Evolutionary conservation across 2,888 invertebrate species (phyloP).

Genomic region (Drosophila mimetica): DNA sequence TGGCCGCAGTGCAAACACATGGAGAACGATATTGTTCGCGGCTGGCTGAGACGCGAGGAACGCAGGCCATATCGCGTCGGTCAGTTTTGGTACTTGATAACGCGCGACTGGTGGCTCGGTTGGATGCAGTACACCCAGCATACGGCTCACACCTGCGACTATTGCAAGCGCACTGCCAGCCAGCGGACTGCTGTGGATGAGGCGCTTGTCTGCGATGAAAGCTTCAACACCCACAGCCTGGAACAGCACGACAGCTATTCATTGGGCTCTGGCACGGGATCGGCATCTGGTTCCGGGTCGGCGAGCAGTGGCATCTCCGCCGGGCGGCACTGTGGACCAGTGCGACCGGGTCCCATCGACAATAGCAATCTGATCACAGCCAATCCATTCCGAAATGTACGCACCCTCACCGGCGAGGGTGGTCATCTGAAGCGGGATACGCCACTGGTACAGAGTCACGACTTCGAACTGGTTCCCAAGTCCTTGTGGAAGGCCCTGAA

Average conservation of each 20-base stretch:
- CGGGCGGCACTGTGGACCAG: slow-evolving; percentile 85
- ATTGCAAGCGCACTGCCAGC: slow-evolving; percentile 83
- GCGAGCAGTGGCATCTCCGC: slow-evolving; percentile 89
- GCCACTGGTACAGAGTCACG: slow-evolving; percentile 90
- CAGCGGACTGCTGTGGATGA: slow-evolving; percentile 85
- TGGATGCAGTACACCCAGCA: slow-evolving; percentile 90
- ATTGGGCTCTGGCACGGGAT: slow-evolving; percentile 83
- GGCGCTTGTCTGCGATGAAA: slow-evolving; percentile 89
- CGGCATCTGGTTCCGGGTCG: slow-evolving; percentile 84
- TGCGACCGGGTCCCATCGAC: slow-evolving; percentile 90
- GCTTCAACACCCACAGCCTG: slow-evolving; percentile 88
- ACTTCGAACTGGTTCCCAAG: slow-evolving; percentile 94
- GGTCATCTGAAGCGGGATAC: slow-evolving; percentile 91
- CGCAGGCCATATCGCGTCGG: slow-evolving; percentile 90
- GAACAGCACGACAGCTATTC: slow-evolving; percentile 86
- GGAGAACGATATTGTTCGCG: slow-evolving; percentile 91
- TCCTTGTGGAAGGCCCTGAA: slow-evolving; percentile 94
- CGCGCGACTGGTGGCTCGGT: slow-evolving; percentile 93
- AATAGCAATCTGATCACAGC: slow-evolving; percentile 89
- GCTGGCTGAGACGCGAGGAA: slow-evolving; percentile 93
- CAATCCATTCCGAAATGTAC: slow-evolving; percentile 88
- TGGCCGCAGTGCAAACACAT: slow-evolving; percentile 92
- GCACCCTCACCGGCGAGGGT: slow-evolving; percentile 94
- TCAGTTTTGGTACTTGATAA: slow-evolving; percentile 95
- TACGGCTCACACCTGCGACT: slow-evolving; percentile 84